Conservation (phyloP, 2,797 vertebrate genomes). For the Lemur catta region DNA sequence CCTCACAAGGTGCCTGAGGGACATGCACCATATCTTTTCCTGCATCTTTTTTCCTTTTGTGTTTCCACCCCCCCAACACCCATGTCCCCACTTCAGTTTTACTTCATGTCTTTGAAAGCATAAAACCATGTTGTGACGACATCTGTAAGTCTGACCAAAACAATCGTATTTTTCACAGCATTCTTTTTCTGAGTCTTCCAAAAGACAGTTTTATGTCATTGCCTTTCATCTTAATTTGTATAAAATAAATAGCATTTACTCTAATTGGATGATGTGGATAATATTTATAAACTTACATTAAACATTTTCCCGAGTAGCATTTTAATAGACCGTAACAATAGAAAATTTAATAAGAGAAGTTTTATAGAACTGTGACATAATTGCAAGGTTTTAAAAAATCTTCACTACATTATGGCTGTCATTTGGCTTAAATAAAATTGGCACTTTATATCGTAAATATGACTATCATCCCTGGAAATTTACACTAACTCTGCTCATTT, state of each 20-base stretch:
- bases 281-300: not conserved
- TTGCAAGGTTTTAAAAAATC: not conserved
- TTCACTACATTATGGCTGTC: not conserved
- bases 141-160: slow-evolving; percentile 47
- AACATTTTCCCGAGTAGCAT: not conserved
- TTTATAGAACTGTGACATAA: not conserved
- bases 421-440: not conserved
- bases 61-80: not conserved
- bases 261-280: not conserved
- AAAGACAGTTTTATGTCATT: not conserved
- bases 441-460: not conserved
- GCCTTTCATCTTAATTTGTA: not conserved
- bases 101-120: slow-evolving; percentile 38
- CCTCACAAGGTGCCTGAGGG: not conserved
- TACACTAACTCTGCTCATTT: not conserved
- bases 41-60: not conserved
- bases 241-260: not conserved
- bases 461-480: not conserved
- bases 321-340: not conserved
- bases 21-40: not conserved
- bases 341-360: not conserved
- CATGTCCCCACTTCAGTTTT: not conserved
- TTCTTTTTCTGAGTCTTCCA: not conserved
- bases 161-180: slow-evolving; percentile 13
- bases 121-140: not conserved